Evolutionary conservation across 2,888 invertebrate genomes (phyloP), one percentile per base, ranked within the genome.

Genomic region (Seira musarum): DNA sequence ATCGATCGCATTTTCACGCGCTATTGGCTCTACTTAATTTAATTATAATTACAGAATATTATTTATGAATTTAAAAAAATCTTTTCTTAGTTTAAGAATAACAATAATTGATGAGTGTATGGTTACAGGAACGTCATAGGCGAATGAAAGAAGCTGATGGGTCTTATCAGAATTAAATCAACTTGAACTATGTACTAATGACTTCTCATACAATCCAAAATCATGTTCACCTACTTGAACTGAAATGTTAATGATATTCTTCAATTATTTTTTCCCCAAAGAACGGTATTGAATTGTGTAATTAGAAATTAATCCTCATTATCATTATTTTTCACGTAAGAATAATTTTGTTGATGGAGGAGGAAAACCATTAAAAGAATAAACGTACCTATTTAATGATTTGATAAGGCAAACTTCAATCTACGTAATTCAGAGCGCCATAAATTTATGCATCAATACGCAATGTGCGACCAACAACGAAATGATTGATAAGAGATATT

Each of bases 291-390:
- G 46, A 71, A 71, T 25, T 21, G 17, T 35, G 46, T 63, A 71
- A 71, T 71, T 71, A 71, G 40, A 22, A 22, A 71, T 71, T 64
- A 71, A 71, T 46, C 64, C 25, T 64, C 71, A 71, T 64, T 71
- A 40, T n/a, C n/a, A n/a, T n/a, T n/a, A n/a, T n/a, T n/a, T n/a
- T 63, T 60, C 61, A 57, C 25, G 24, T 57, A 68, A 70, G 21
- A 35, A 70, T 70, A 22, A 57, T 15, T 69, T 69, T 63, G 8
- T 63, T 63, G 35, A 40, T 61, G 70, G 21, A 19, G 24, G 40
- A 61, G 71, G 64, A 64, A 63, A 70, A 71, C 22, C 21, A n/a
- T 70, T n/a, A 61, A 69, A 30, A n/a, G 70, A 17, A 61, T 70
- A 71, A 71, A 60, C 64, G 70, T 46, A n/a, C 71, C 25, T 57